Conservation (phyloP, 1,140 invertebrate genomes). For the Whitmania pigra region DNA sequence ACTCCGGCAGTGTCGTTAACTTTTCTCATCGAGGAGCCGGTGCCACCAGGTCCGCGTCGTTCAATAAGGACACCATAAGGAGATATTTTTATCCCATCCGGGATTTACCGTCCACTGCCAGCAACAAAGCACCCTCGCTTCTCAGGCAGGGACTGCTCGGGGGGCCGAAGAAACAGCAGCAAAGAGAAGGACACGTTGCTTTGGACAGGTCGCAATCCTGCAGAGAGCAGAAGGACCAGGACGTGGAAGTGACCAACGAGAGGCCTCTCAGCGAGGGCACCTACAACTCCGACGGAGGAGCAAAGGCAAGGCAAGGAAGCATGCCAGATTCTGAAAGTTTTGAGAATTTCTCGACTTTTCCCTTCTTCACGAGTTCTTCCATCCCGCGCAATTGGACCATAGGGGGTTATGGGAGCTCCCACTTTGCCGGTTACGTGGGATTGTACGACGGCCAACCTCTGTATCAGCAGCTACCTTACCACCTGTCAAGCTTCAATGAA, state of each 20-base stretch:
- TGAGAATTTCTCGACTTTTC: slow-evolving; percentile 53
- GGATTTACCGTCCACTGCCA: not conserved
- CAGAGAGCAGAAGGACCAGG: not conserved
- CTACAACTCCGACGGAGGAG: slow-evolving; percentile 31
- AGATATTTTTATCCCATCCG: slow-evolving; percentile 47
- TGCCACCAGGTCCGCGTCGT: slow-evolving; percentile 32
- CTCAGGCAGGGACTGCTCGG: not conserved
- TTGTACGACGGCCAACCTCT: not conserved
- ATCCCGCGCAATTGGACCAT: slow-evolving; percentile 1
- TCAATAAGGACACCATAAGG: slow-evolving; percentile 22
- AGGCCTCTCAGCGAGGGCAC: slow-evolving; percentile 36
- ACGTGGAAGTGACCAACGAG: slow-evolving; percentile 14
- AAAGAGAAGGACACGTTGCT: not conserved
- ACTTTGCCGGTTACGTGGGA: not conserved
- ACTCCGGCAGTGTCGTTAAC: slow-evolving; percentile 11
- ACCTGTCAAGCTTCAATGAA: not conserved
- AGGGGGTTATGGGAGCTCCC: not conserved
- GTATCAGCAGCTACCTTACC: not conserved
- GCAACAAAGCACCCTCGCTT: not conserved
- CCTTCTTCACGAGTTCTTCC: slow-evolving; percentile 30
- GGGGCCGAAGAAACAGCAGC: not conserved
- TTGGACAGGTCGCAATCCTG: not conserved
- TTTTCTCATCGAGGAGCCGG: slow-evolving; percentile 40
- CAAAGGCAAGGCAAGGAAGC: slow-evolving; percentile 12
- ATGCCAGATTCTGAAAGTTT: slow-evolving; percentile 57